Evolutionary conservation across 2,888 invertebrate genomes (phyloP), one percentile per base, ranked within the genome.

Genomic region (Odontothrips loti): DNA sequence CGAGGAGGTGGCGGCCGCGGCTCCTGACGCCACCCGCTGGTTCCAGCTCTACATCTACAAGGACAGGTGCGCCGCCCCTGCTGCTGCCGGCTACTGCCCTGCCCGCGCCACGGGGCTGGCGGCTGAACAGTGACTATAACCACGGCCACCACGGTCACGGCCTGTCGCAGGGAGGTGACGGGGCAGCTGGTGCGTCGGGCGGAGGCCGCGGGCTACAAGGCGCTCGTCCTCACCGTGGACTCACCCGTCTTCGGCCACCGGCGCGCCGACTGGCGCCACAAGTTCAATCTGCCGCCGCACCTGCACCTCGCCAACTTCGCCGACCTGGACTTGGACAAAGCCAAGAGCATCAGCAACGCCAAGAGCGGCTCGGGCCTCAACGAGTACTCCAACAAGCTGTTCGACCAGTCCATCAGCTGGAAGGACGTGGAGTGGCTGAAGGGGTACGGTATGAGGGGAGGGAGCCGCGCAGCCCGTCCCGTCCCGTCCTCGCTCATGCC

Each of bases 21-120:
- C 95, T 0, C 95, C 96, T 0, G 87, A 91, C 20, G 92, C 92
- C 0, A 88, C 91, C 27, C 95, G 95, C 86, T 97, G 96, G 96
- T 96, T 96, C 86, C 96, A 98, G 87, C 90, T 98, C 0, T 98
- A 97, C 86, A 93, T 98, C 84, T 96, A 95, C 87, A 93, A 90
- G 83, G 93, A 96, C 86, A 91, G 94, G 93, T 93, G 86, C 80
- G 82, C n/a, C n/a, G n/a, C n/a, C n/a, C n/a, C n/a, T n/a, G n/a
- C n/a, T n/a, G n/a, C n/a, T n/a, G n/a, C n/a, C n/a, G n/a, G n/a
- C n/a, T n/a, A n/a, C n/a, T n/a, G n/a, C n/a, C n/a, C n/a, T n/a
- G n/a, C n/a, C n/a, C n/a, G n/a, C n/a, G n/a, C n/a, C n/a, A n/a
- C n/a, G n/a, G n/a, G n/a, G n/a, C n/a, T n/a, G n/a, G n/a, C n/a